Conservation (phyloP, 2,888 invertebrate species). For the Pedicia rivosa region DNA sequence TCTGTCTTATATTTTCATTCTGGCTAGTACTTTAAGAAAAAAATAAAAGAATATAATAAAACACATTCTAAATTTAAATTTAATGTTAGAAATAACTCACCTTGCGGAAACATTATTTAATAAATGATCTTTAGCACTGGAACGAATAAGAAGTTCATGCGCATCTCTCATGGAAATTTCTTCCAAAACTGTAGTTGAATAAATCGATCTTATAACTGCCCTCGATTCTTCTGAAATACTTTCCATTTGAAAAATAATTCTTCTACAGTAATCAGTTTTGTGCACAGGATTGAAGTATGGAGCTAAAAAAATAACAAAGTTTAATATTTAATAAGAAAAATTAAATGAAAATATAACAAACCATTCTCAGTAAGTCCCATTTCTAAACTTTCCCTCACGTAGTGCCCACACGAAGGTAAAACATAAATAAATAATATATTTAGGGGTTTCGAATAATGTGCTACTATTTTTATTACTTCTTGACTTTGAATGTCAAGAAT, state of each 20-base stretch:
- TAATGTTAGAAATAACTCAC: background rate
- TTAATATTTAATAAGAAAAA: constrained; percentile 6
- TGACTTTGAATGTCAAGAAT: constrained; percentile 48
- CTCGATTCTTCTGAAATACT: constrained; percentile 48
- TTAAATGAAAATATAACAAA: constrained; percentile 5
- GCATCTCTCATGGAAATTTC: constrained; percentile 63
- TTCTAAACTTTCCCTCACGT: constrained; percentile 50
- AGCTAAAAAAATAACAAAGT: constrained; percentile 22
- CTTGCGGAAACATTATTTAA: background rate
- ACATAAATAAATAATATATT: constrained; percentile 72
- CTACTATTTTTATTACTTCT: constrained; percentile 58
- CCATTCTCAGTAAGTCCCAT: constrained; percentile 32
- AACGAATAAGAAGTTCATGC: constrained; percentile 62
- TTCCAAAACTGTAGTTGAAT: constrained; percentile 39
- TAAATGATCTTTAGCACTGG: constrained; percentile 26
- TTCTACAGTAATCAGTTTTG: constrained; percentile 48
- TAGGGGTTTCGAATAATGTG: constrained; percentile 58
- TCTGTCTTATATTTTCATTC: constrained; percentile 40
- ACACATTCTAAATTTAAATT: background rate
- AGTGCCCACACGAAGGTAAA: constrained; percentile 46
- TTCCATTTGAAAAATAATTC: constrained; percentile 63
- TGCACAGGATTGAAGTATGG: constrained; percentile 44
- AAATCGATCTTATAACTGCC: constrained; percentile 45
- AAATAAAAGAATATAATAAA: constrained; percentile 9
- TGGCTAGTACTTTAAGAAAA: constrained; percentile 34